phyloP scores from a whole-genome alignment of 2,113 vertebrate genomes.

The Cyanoderma ruficeps region DNA sequence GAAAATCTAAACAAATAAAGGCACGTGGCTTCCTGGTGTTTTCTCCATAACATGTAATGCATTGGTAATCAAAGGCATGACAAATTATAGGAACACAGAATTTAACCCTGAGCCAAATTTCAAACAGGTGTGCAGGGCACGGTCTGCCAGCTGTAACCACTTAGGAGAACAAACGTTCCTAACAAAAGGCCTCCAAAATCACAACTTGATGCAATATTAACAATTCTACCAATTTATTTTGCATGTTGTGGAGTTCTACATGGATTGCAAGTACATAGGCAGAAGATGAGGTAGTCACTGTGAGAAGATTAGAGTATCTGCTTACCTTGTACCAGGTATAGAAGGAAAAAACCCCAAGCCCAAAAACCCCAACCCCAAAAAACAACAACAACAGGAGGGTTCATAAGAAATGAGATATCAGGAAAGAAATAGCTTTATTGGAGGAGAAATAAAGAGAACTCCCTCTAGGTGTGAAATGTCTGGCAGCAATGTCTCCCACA shows the following conservation, averaged over 20 bases:
- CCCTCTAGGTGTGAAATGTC: neutral
- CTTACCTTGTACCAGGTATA: neutral
- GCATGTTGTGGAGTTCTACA: neutral
- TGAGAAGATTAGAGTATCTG: neutral
- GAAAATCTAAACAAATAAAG: neutral
- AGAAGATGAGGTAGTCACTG: neutral
- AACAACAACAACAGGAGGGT: too few species aligned
- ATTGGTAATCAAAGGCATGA: neutral
- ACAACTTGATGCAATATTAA: neutral
- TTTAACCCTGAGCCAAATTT: neutral
- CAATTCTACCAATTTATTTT: neutral
- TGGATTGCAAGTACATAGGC: neutral
- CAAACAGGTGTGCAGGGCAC: neutral
- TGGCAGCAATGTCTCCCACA: neutral
- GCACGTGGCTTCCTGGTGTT: neutral
- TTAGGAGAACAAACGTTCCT: neutral
- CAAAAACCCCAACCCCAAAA: accelerated
- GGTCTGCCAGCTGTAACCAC: neutral
- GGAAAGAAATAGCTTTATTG: neutral
- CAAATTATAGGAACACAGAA: neutral
- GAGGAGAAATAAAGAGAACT: neutral
- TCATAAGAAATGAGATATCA: neutral
- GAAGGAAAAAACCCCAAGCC: neutral
- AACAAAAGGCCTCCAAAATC: neutral
- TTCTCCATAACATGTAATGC: neutral